These are phyloP conservation scores for Cynopterus brachyotis DNA, from an alignment of 2,113 vertebrate genomes.

Conservation along the genomic window DNA sequence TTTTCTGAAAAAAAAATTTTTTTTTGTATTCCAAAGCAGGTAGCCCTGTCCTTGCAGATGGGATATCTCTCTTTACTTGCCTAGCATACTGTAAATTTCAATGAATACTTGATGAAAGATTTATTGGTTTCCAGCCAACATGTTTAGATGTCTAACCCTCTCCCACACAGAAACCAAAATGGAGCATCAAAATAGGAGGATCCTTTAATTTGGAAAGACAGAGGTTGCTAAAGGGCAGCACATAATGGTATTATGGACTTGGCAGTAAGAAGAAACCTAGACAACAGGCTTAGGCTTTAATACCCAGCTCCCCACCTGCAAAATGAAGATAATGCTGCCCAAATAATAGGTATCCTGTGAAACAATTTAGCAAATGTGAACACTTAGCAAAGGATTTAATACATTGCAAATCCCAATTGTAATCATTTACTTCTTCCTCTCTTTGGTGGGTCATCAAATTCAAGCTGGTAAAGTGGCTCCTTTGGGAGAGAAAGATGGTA, in stretches of 20 bases:
- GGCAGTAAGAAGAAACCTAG: neutral
- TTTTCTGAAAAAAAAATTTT: too few species aligned
- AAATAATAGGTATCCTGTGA: neutral
- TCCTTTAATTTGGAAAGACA: neutral
- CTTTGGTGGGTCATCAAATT: neutral
- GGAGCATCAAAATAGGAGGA: neutral
- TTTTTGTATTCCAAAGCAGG: neutral
- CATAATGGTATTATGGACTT: too few species aligned
- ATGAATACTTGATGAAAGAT: neutral
- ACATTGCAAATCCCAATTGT: rapidly evolving
- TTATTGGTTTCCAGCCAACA: neutral
- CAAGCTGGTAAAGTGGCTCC: neutral
- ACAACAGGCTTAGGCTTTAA: neutral
- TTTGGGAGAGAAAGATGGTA: neutral
- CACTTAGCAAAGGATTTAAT: neutral
- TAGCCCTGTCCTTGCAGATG: neutral
- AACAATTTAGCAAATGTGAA: neutral
- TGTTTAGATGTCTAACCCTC: neutral
- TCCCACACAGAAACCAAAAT: neutral
- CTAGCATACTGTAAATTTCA: neutral
- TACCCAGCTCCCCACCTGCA: neutral
- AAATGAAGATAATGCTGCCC: neutral
- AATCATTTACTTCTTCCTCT: neutral
- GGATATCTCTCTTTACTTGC: neutral
- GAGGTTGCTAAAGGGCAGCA: neutral